Conservation (phyloP, 2,797 vertebrate species). For the Tenualosa thibaudeaui region DNA sequence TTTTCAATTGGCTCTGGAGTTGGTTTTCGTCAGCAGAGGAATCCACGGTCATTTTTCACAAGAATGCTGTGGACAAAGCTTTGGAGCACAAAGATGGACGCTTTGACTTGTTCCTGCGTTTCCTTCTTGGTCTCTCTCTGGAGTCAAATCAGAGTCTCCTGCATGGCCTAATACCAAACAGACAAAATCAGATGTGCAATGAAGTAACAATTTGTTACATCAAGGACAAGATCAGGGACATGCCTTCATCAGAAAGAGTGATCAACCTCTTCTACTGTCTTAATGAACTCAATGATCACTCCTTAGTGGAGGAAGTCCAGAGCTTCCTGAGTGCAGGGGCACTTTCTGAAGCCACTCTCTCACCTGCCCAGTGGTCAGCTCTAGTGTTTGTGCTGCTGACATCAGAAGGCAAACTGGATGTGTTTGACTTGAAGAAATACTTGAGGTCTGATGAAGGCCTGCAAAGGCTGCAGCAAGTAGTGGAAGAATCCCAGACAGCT, state of each 20-base stretch:
- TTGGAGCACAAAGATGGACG: not conserved
- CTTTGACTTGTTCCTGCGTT: not conserved
- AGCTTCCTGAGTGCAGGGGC: conserved; percentile 41
- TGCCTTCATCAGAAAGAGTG: conserved; percentile 44
- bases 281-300: conserved; percentile 54
- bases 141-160: not conserved
- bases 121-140: conserved; percentile 5
- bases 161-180: not conserved
- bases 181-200: conserved; percentile 30
- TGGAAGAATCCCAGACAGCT: conserved; percentile 45
- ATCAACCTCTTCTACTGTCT: conserved; percentile 55
- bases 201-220: conserved; percentile 46
- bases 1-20: too few species aligned
- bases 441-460: conserved; percentile 48
- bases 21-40: not conserved
- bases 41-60: not conserved
- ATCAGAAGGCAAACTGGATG: conserved; percentile 46
- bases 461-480: conserved; percentile 45
- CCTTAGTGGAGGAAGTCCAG: conserved; percentile 50
- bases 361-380: conserved; percentile 48
- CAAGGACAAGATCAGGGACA: conserved; percentile 49
- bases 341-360: conserved; percentile 45
- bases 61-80: not conserved
- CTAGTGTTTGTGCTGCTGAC: conserved; percentile 49
- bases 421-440: conserved; percentile 54